Evolutionary conservation across 23 tunicate genomes (phyloP).

Genomic region (Trididemnum miniatum): DNA sequence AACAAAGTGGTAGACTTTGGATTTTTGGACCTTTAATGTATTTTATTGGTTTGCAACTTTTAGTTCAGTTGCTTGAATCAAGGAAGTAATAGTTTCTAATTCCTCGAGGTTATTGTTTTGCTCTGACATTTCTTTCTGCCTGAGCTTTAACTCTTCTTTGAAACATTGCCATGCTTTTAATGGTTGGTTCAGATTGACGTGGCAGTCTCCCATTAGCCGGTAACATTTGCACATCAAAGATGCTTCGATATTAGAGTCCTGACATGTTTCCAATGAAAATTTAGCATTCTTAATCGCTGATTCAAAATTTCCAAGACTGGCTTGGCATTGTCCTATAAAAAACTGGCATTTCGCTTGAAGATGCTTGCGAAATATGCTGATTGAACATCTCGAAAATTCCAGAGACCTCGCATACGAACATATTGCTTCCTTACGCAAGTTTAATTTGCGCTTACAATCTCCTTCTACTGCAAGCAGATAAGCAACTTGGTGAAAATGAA

Average conservation of each 20-base stretch:
- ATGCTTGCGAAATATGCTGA: not conserved
- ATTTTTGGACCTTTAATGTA: too few relatives aligned
- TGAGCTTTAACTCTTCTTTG: not conserved
- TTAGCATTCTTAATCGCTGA: not conserved
- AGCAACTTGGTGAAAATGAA: not conserved
- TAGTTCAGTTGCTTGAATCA: too few relatives aligned
- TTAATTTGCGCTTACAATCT: not conserved
- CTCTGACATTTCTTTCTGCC: too few relatives aligned
- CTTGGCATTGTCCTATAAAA: not conserved
- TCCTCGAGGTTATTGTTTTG: too few relatives aligned
- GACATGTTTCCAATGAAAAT: not conserved
- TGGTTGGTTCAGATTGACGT: not conserved
- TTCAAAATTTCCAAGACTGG: not conserved
- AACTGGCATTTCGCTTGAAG: not conserved
- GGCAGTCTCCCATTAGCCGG: not conserved
- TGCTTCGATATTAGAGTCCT: not conserved
- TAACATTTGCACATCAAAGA: not conserved
- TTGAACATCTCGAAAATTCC: not conserved
- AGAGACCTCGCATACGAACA: not conserved
- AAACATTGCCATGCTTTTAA: constrained; percentile 9
- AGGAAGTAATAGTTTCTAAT: too few relatives aligned
- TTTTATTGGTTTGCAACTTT: too few relatives aligned
- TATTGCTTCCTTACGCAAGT: not conserved
- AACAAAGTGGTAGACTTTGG: too few relatives aligned
- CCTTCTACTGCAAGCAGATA: not conserved